Percentiles rank a stretch among this genome's conserved stretches.
These are phyloP conservation scores for Tiliacea citrago DNA, from an alignment of 2,888 invertebrate species.

Conservation along the genomic window DNA sequence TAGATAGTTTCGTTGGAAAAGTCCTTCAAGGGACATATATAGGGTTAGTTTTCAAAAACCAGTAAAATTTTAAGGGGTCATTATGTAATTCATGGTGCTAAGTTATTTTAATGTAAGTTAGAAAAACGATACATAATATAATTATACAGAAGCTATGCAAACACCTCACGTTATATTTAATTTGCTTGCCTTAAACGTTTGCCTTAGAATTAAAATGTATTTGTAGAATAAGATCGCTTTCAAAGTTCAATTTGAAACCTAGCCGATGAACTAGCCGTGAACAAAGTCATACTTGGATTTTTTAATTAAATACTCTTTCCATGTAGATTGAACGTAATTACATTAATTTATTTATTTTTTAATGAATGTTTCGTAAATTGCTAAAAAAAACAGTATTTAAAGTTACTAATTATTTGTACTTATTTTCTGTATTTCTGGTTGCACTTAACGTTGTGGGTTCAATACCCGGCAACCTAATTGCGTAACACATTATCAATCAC, in stretches of 20 bases:
- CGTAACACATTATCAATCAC: too few species aligned
- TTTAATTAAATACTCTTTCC: background rate
- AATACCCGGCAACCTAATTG: too few species aligned
- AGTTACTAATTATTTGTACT: background rate
- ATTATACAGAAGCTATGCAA: background rate
- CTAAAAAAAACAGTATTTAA: background rate
- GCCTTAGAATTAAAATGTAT: background rate
- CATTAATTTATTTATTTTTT: background rate
- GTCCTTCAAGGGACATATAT: background rate
- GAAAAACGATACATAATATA: background rate
- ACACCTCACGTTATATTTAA: background rate
- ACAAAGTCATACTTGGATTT: background rate
- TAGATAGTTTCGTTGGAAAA: background rate
- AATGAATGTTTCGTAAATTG: background rate
- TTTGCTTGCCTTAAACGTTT: slow-evolving; percentile 18
- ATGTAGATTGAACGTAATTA: background rate
- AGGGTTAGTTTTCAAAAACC: background rate
- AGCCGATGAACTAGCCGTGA: background rate
- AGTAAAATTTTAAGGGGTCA: background rate
- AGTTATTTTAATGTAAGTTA: slow-evolving; percentile 2
- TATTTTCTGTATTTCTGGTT: background rate
- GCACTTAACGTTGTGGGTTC: too few species aligned
- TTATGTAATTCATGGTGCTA: background rate
- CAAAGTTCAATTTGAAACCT: background rate
- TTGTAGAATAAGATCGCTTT: background rate